phyloP scores from a whole-genome alignment of 2,797 vertebrate species.

The Cuniculus paca region DNA sequence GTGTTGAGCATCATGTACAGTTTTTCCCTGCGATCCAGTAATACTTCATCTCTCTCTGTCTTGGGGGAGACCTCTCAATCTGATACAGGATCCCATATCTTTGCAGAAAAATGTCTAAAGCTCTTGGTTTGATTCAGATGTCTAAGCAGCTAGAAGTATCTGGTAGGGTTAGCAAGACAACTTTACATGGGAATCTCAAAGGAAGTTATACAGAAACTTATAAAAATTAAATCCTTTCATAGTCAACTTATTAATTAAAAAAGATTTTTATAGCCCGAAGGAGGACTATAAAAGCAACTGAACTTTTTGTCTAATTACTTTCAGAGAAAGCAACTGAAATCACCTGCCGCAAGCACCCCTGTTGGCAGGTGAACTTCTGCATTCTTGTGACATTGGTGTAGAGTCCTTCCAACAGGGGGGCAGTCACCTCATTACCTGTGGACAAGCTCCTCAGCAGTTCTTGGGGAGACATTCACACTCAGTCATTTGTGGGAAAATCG shows the following conservation, averaged over 20 bases:
- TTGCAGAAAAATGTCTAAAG: not conserved
- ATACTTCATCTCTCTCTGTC: not conserved
- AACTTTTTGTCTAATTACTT: constrained; percentile 64
- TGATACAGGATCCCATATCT: not conserved
- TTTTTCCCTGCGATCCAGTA: not conserved
- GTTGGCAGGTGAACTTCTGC: not conserved
- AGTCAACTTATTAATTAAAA: constrained; percentile 62
- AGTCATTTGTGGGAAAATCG: not conserved
- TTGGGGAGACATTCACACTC: not conserved
- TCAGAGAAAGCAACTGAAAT: constrained; percentile 21
- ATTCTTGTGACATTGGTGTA: not conserved
- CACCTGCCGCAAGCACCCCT: not conserved
- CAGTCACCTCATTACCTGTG: not conserved
- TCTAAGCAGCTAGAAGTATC: not conserved
- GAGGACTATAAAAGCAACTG: not conserved
- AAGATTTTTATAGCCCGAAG: constrained; percentile 17
- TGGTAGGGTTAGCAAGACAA: not conserved
- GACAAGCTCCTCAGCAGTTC: not conserved
- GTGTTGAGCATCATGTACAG: not conserved
- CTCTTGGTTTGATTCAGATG: not conserved
- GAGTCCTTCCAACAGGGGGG: not conserved
- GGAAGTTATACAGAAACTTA: not conserved
- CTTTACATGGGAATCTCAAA: not conserved
- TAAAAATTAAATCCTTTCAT: constrained; percentile 28
- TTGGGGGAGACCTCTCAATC: not conserved